Percentiles rank a stretch among this genome's conserved stretches.
Evolutionary conservation across 1,140 invertebrate species (phyloP).

Genomic region (Calliphora vicina): DNA sequence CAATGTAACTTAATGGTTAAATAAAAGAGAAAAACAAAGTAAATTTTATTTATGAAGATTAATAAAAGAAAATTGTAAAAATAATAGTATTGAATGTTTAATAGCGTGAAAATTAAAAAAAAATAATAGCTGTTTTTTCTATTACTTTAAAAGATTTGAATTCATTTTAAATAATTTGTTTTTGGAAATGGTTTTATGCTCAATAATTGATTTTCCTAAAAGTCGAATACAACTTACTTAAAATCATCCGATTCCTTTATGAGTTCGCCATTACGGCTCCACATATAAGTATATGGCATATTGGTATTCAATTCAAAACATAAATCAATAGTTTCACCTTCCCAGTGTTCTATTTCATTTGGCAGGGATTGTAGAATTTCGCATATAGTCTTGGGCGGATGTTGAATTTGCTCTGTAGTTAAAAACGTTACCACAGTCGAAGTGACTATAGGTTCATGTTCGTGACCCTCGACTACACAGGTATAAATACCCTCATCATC

Average conservation of each 20-base stretch:
- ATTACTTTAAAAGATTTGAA: too few relatives aligned
- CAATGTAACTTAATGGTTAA: conserved; percentile 67
- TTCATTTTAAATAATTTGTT: too few relatives aligned
- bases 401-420: neutral
- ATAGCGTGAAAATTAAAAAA: too few relatives aligned
- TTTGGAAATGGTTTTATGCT: too few relatives aligned
- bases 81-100: too few relatives aligned
- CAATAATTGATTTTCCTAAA: too few relatives aligned
- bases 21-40: neutral
- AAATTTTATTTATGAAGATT: neutral
- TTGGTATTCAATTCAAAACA: conserved; percentile 65
- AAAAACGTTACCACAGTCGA: conserved; percentile 20
- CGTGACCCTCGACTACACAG: conserved; percentile 74
- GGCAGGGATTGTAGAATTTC: conserved; percentile 48
- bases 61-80: too few relatives aligned
- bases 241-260: conserved; percentile 74
- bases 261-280: conserved; percentile 75
- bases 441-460: conserved; percentile 66
- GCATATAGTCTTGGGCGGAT: conserved; percentile 16
- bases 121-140: too few relatives aligned
- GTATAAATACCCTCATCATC: conserved; percentile 73
- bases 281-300: conserved; percentile 73
- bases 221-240: conserved; percentile 46
- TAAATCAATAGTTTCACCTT: conserved; percentile 71
- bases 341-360: conserved; percentile 63